These are phyloP conservation scores for Cossypha polioptera DNA, from an alignment of 2,797 vertebrate genomes.

Conservation along the genomic window DNA sequence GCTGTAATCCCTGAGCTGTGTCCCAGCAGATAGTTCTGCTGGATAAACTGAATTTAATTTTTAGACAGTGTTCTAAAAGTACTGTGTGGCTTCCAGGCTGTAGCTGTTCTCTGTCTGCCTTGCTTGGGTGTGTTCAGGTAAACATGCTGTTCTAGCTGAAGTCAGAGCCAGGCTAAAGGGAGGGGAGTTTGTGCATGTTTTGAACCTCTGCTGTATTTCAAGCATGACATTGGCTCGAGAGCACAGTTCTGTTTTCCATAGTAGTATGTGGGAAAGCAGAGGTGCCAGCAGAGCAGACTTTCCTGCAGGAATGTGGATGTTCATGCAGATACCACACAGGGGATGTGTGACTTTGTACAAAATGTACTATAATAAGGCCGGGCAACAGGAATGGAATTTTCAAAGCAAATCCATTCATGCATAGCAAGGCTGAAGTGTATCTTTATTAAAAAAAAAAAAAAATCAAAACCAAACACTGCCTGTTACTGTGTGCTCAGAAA, in stretches of 20 bases:
- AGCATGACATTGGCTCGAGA: not conserved
- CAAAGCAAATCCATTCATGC: not conserved
- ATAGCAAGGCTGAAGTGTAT: not conserved
- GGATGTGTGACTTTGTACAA: not conserved
- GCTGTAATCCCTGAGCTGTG: not conserved
- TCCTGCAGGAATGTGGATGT: not conserved
- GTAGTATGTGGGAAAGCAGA: not conserved
- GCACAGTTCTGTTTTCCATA: not conserved
- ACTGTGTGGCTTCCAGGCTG: not conserved
- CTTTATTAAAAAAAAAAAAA: not conserved
- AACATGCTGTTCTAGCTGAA: not conserved
- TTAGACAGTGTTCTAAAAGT: fast-evolving
- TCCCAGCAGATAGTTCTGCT: not conserved
- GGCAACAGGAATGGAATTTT: not conserved
- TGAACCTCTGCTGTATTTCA: not conserved
- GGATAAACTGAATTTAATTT: not conserved
- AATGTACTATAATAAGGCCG: not conserved
- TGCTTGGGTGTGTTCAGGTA: not conserved
- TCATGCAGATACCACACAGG: not conserved
- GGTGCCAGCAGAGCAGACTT: not conserved
- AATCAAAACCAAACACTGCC: not conserved
- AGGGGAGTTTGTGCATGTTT: not conserved
- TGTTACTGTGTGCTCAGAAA: not conserved
- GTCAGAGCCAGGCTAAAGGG: not conserved
- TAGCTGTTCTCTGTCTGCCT: not conserved